These are phyloP conservation scores for Bufo bufo DNA, from an alignment of 2,113 vertebrate genomes.

Conservation along the genomic window DNA sequence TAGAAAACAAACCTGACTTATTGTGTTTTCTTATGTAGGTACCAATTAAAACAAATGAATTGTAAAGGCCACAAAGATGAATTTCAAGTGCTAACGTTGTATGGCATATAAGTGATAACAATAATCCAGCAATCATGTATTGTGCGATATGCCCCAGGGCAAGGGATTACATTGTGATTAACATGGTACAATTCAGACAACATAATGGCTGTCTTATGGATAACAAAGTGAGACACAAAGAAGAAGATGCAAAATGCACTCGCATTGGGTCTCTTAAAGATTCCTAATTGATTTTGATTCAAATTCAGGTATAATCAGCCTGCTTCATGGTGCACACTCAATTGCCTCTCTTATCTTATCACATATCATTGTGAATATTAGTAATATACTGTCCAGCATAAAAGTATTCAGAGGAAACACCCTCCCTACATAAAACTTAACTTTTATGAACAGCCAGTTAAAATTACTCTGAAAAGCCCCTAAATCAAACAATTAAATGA, in stretches of 20 bases:
- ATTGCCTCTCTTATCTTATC: neutral
- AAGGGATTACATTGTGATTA: slow-evolving; percentile 21
- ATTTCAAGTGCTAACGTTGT: neutral
- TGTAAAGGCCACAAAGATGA: neutral
- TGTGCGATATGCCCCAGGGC: slow-evolving; percentile 11
- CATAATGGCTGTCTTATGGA: slow-evolving; percentile 9
- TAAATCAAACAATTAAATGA: too few species aligned
- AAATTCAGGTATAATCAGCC: neutral
- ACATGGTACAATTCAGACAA: slow-evolving; percentile 1
- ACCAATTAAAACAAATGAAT: slow-evolving; percentile 16
- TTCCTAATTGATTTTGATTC: neutral
- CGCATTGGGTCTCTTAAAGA: neutral
- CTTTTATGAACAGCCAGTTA: too few species aligned
- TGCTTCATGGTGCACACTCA: neutral
- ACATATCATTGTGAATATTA: neutral
- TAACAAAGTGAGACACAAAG: neutral
- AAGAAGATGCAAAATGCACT: neutral
- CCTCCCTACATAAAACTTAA: too few species aligned
- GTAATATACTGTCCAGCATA: too few species aligned
- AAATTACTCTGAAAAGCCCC: too few species aligned
- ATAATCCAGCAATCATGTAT: slow-evolving; percentile 13
- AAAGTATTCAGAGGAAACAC: too few species aligned
- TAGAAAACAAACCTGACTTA: neutral
- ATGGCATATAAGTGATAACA: slow-evolving; percentile 1
- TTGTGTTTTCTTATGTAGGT: neutral